These are phyloP conservation scores for Archilochus colubris DNA, from an alignment of 2,113 vertebrate genomes.

Conservation along the genomic window DNA sequence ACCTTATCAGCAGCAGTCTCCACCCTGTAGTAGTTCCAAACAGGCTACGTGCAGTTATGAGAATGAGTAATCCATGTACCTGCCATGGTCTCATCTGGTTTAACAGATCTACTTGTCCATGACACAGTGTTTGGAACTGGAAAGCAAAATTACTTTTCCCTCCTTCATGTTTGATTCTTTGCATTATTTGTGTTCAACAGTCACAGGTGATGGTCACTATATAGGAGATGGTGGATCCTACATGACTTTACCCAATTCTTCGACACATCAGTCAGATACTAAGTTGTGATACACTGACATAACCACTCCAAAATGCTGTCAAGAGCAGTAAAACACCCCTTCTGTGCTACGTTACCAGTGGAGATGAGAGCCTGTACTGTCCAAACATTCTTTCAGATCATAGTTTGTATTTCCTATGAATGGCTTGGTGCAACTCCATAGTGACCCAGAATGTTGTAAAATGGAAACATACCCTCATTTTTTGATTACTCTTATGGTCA, in stretches of 20 bases:
- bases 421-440: slow-evolving; percentile 14
- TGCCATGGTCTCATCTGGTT: neutral
- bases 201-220: neutral
- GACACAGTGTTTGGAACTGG: neutral
- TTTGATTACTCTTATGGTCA: neutral
- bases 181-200: neutral
- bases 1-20: neutral
- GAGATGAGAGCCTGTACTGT: slow-evolving; percentile 16
- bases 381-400: slow-evolving; percentile 61
- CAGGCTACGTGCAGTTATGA: neutral
- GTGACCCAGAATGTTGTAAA: slow-evolving; percentile 41
- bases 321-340: slow-evolving; percentile 10
- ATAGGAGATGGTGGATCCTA: neutral
- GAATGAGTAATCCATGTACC: neutral
- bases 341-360: neutral
- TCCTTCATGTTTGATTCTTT: neutral
- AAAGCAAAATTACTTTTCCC: neutral
- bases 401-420: slow-evolving; percentile 51
- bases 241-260: neutral
- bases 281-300: slow-evolving; percentile 3
- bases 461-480: neutral
- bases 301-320: slow-evolving; percentile 27
- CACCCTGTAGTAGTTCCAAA: neutral
- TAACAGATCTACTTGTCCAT: neutral
- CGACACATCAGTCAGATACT: neutral